Conservation (phyloP, 1,140 invertebrate genomes). For the Dendroctonus valens region DNA sequence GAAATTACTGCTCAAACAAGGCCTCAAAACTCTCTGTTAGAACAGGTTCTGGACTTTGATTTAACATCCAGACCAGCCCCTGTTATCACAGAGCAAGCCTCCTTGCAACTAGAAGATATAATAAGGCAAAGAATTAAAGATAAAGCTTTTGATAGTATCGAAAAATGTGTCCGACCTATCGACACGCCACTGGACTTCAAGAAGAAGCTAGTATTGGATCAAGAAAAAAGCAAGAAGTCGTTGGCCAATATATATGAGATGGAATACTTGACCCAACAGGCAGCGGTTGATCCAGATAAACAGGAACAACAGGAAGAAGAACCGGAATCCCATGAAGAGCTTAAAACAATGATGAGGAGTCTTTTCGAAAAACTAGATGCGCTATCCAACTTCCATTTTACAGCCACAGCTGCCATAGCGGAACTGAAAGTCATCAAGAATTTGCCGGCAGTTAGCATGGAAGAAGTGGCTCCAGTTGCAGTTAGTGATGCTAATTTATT, state of each 20-base stretch:
- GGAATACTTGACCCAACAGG: conserved; percentile 83
- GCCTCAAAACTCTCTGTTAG: conserved; percentile 88
- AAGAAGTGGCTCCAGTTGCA: conserved; percentile 91
- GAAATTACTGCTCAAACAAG: conserved; percentile 76
- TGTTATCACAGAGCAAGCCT: conserved; percentile 88
- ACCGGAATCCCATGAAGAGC: conserved; percentile 72
- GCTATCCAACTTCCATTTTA: conserved; percentile 91
- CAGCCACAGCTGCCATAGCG: conserved; percentile 79
- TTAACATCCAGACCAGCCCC: conserved; percentile 79
- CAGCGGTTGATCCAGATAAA: conserved; percentile 61
- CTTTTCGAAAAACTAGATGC: conserved; percentile 90
- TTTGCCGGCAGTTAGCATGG: conserved; percentile 86
- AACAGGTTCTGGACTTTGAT: conserved; percentile 91
- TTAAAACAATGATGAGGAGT: conserved; percentile 71
- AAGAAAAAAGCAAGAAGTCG: conserved; percentile 94
- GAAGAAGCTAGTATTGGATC: conserved; percentile 86
- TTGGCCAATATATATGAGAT: conserved; percentile 94
- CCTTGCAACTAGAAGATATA: conserved; percentile 83
- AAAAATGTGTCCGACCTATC: conserved; percentile 82
- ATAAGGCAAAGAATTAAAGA: conserved; percentile 92
- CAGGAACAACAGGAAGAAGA: conserved; percentile 64
- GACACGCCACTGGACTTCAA: conserved; percentile 85
- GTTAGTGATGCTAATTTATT: conserved; percentile 81
- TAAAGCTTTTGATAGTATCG: conserved; percentile 93
- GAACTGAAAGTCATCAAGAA: conserved; percentile 92